Evolutionary conservation across 2,888 invertebrate genomes (phyloP).

Genomic region (Mystacides longicornis): DNA sequence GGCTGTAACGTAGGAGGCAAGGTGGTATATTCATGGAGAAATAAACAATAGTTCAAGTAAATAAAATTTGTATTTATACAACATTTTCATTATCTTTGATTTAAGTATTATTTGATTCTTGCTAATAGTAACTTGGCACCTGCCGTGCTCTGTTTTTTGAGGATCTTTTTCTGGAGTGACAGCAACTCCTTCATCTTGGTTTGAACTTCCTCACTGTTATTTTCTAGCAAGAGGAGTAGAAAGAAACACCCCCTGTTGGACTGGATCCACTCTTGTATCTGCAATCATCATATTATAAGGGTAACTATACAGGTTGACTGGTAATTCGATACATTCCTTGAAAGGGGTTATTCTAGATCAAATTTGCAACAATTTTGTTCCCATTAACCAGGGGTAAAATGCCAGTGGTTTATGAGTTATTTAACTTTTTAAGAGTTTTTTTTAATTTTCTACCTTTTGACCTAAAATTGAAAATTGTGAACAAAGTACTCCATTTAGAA

Average conservation of each 20-base stretch:
- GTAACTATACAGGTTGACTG: no score
- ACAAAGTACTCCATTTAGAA: no score
- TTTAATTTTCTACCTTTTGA: no score
- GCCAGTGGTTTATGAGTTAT: no score
- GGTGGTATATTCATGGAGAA: not conserved
- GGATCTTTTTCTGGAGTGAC: slow-evolving; percentile 35
- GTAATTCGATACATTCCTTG: no score
- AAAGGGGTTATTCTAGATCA: no score
- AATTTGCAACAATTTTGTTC: no score
- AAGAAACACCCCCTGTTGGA: slow-evolving; percentile 74
- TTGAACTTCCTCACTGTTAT: slow-evolving; percentile 42
- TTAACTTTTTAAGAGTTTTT: no score
- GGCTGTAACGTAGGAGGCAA: not conserved
- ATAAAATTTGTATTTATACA: slow-evolving; percentile 5
- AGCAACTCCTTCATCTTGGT: slow-evolving; percentile 45
- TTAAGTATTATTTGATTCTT: slow-evolving; percentile 32
- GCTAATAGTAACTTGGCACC: slow-evolving; percentile 59
- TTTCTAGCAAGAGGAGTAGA: slow-evolving; percentile 59
- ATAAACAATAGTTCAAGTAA: not conserved
- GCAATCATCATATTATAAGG: no score
- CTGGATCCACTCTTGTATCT: slow-evolving; percentile 59
- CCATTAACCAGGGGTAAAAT: no score
- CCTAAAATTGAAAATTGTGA: no score
- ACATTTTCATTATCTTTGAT: slow-evolving; percentile 9
- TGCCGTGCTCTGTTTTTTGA: slow-evolving; percentile 49